These are phyloP conservation scores for Chelonoidis abingdonii DNA, from an alignment of 2,113 vertebrate species.

Conservation along the genomic window DNA sequence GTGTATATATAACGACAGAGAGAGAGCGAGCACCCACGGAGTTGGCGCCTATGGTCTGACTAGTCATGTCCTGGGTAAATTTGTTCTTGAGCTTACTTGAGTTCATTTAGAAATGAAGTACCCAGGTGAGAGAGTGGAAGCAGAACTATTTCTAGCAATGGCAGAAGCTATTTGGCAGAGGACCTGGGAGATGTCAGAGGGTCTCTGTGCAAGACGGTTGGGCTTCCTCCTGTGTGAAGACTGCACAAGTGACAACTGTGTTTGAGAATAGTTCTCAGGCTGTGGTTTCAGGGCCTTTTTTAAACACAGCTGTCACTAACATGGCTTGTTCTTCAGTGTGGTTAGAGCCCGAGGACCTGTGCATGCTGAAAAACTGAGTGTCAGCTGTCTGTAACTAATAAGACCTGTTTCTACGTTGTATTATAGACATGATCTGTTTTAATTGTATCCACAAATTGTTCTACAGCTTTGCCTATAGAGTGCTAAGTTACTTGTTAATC, in stretches of 20 bases:
- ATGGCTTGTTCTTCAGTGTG: not conserved
- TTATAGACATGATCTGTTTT: not conserved
- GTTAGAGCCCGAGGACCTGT: not conserved
- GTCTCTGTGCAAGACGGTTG: not conserved
- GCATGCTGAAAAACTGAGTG: too few species aligned
- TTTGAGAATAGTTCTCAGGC: not conserved
- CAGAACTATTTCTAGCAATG: not conserved
- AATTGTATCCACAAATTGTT: not conserved
- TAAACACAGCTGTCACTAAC: not conserved
- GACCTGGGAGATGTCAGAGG: not conserved
- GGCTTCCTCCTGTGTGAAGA: not conserved
- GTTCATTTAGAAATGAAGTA: not conserved
- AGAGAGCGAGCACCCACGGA: too few species aligned
- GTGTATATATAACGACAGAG: too few species aligned
- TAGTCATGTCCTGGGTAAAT: not conserved
- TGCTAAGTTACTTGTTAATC: not conserved
- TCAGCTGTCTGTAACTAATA: not conserved
- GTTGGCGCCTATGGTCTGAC: too few species aligned
- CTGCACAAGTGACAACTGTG: not conserved
- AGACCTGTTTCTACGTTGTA: not conserved
- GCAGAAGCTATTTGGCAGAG: not conserved
- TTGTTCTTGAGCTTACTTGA: not conserved
- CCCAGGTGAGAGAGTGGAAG: not conserved
- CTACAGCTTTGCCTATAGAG: not conserved
- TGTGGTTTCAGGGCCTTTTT: not conserved